Base-by-base conservation (phyloP, 2,113 vertebrate genomes). In the Arvicanthis niloticus region DNA sequence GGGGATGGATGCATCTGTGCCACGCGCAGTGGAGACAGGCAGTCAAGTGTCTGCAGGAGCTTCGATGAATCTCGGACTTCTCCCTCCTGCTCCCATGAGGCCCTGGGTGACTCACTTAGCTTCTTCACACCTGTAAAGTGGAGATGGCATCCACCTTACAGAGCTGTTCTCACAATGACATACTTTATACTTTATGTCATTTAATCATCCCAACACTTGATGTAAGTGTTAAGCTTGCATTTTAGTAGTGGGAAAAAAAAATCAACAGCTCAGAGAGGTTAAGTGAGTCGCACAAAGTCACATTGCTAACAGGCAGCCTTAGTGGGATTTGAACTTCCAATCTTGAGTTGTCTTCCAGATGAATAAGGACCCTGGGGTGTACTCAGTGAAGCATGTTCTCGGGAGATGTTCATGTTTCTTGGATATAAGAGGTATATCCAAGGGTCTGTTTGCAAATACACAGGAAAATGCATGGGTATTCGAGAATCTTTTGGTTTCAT, bases 171-270 rank as follows among this genome's bases (percentile, higher is more conserved):
- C 88, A 48, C 48, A 58, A 94, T 95, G 45, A 76, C 85, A 72
- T 78, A 48, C 84, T 37, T 45, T 26, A 45, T 34, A 40, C 78
- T 73, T 87, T 91, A 45, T 68, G 60, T 73, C 29, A 65, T 78
- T 91, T 92, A 26, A 76, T 91, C 42, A 91, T 82, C 40, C 17
- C 82, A 93, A 94, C 10, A 22, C 51, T 76, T 95, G 89, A 91
- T 19, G 22, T 65, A 92, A 29, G 3, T 95, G 40, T 95, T 90
- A 84, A 56, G 78, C 75, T 13, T 91, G 13, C 40, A 88, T 91
- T 75, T 86, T 68, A 84, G 60, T 93, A 72, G 60, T 84, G 4
- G 62, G 15, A 84, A 89, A 90, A 91, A 88, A 80, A 89, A 87
- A 34, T 58, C 7, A 19, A 78, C 37, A 42, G 45, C 26, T 85